phyloP scores from a whole-genome alignment of 1,140 invertebrate genomes.

The Plutomurus gul region DNA sequence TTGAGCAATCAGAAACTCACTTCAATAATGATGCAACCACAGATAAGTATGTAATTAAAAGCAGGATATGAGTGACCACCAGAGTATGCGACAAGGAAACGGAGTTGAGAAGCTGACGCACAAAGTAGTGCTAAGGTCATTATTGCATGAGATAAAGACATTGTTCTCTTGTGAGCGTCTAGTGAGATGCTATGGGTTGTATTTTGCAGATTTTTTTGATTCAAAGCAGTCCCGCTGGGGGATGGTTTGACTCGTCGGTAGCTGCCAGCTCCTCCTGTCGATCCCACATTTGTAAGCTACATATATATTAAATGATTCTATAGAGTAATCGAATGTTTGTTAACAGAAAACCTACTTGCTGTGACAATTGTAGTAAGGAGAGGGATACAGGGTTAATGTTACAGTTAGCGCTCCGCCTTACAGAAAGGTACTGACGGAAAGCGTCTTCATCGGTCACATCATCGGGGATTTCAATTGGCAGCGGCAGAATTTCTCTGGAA shows the following conservation, averaged over 20 bases:
- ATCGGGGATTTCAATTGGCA: constrained; percentile 51
- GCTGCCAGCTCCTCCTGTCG: not conserved
- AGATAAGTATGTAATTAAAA: constrained; percentile 52
- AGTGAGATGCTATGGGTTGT: not conserved
- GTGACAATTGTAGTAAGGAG: not conserved
- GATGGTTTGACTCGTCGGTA: not conserved
- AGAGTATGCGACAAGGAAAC: constrained; percentile 49
- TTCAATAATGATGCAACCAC: constrained; percentile 49
- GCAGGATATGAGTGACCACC: constrained; percentile 47
- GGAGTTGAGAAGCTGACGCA: constrained; percentile 51
- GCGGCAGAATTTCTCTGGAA: constrained; percentile 37
- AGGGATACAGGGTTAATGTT: not conserved
- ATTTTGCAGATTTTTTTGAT: not conserved
- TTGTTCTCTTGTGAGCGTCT: constrained; percentile 23
- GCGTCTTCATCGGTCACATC: constrained; percentile 44
- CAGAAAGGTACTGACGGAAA: constrained; percentile 52
- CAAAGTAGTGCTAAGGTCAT: constrained; percentile 51
- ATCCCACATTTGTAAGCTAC: constrained; percentile 7
- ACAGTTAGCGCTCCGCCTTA: constrained; percentile 46
- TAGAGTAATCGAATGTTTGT: not conserved
- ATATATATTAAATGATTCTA: constrained; percentile 12
- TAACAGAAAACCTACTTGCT: not conserved
- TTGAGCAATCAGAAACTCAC: constrained; percentile 31
- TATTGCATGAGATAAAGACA: constrained; percentile 48
- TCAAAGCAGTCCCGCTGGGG: not conserved